Evolutionary conservation across 2,113 vertebrate genomes (phyloP).

Genomic region (Cheilinus undulatus): DNA sequence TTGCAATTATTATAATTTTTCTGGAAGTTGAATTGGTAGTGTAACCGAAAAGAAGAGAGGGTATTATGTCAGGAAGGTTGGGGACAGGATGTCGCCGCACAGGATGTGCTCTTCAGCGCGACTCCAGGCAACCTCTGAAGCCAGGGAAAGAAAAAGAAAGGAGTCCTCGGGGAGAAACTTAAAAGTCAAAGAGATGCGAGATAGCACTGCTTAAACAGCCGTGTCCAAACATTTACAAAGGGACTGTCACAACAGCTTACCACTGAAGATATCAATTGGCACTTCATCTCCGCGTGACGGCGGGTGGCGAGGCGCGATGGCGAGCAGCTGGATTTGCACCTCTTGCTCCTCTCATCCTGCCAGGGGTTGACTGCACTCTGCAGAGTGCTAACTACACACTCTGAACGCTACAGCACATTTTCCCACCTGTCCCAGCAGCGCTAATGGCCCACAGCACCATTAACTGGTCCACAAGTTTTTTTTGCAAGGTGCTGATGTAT

Average conservation of each 20-base stretch:
- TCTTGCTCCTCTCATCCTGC: slow-evolving; percentile 43
- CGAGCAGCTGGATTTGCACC: slow-evolving; percentile 58
- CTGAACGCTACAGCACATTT: slow-evolving; percentile 17
- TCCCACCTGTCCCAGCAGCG: slow-evolving; percentile 55
- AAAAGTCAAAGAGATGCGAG: slow-evolving; percentile 55
- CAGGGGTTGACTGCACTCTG: slow-evolving; percentile 8
- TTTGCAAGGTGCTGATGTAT: slow-evolving; percentile 15
- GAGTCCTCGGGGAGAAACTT: slow-evolving; percentile 30
- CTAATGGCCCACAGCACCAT: slow-evolving; percentile 52
- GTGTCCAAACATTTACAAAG: slow-evolving; percentile 70
- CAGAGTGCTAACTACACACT: slow-evolving; percentile 50
- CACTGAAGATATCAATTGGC: slow-evolving; percentile 58
- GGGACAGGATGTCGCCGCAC: slow-evolving; percentile 6
- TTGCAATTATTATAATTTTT: slow-evolving; percentile 56
- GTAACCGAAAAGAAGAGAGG: slow-evolving; percentile 23
- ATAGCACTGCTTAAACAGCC: slow-evolving; percentile 51
- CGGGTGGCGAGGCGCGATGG: slow-evolving; percentile 12
- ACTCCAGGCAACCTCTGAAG: slow-evolving; percentile 23
- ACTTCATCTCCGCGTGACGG: slow-evolving; percentile 46
- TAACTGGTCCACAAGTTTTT: slow-evolving; percentile 26
- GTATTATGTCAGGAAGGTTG: slow-evolving; percentile 6
- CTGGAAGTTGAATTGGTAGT: slow-evolving; percentile 24
- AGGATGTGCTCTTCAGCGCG: background rate
- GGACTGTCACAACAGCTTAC: slow-evolving; percentile 66
- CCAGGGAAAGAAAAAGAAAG: background rate